These are phyloP conservation scores for Tetraodon nigroviridis DNA, from an alignment of 2,113 vertebrate genomes.

Conservation along the genomic window DNA sequence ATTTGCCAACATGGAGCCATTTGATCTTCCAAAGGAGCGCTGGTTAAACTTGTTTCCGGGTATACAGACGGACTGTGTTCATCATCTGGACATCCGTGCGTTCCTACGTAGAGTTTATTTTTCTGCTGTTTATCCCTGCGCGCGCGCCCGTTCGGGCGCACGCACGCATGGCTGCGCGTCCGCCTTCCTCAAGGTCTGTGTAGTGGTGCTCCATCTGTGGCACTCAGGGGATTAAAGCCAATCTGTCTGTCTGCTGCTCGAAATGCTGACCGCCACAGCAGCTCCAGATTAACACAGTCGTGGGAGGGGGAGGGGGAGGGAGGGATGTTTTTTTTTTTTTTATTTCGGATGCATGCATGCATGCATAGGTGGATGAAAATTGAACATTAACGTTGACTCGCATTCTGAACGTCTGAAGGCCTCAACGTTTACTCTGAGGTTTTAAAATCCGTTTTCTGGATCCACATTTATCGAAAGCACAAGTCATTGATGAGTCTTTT, in stretches of 20 bases:
- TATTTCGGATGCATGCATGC: conserved; percentile 7
- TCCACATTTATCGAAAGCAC: too few relatives aligned
- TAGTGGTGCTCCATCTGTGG: conserved; percentile 68
- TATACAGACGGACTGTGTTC: not conserved
- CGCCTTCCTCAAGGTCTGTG: conserved; percentile 63
- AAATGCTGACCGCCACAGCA: conserved; percentile 70
- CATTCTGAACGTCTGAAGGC: too few relatives aligned
- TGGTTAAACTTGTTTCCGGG: too few relatives aligned
- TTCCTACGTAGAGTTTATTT: conserved; percentile 17
- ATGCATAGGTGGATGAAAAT: not conserved
- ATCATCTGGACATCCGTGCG: not conserved
- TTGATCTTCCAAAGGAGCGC: too few relatives aligned
- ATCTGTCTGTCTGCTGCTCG: conserved; percentile 72
- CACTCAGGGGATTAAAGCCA: conserved; percentile 73
- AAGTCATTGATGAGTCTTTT: too few relatives aligned
- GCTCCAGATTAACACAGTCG: conserved; percentile 70
- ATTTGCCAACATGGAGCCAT: too few relatives aligned
- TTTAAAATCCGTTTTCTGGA: too few relatives aligned
- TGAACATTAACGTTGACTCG: too few relatives aligned
- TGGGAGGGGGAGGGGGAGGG: conserved; percentile 42
- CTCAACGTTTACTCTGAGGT: too few relatives aligned
- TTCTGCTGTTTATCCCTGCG: conserved; percentile 15
- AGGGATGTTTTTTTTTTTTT: too few relatives aligned
- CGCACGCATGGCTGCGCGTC: conserved; percentile 36
- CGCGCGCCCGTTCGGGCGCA: conserved; percentile 12